Evolutionary conservation across 2,797 vertebrate genomes (phyloP), one percentile per base, ranked within the genome.

Genomic region (Anisognathus igniventris): DNA sequence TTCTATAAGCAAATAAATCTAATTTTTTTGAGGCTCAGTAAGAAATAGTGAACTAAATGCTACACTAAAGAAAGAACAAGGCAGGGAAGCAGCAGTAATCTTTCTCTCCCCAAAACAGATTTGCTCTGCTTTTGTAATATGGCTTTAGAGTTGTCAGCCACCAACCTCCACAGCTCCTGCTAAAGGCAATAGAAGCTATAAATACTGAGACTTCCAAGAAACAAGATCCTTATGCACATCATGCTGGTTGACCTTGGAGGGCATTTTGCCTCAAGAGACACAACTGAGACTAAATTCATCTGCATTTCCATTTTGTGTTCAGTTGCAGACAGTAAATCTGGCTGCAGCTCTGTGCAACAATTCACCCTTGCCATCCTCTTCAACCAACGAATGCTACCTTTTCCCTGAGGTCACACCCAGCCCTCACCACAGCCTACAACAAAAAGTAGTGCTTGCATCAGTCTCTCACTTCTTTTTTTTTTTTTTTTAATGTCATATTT

Each of bases 201-300:
- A 88, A 88, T 86, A 81, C 53, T 20, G 24, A 84, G 54, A 65
- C 19, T 86, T 68, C 44, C 66, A 65, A 78, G 89, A 92, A 93
- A 87, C 22, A 40, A 48, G 50, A 78, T 78, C 54, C 58, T 88
- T 74, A 68, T 4, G 35, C 7, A 57, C 87, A 89, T 66, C 50
- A 44, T 1, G 9, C 53, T 22, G 3, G 39, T 67, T 93, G 79
- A 92, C 76, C 79, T 66, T n/a, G 20, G 25, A 86, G 86, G 57
- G 51, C 81, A 54, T 72, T 89, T 78, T 78, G 47, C 84, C 78
- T 75, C 77, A 35, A 51, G 73, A 89, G 47, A 53, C 58, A 68
- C 30, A 75, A 72, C 42, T 33, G 60, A 89, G 44, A 70, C 44
- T 75, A 53, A 91, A 82, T 73, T 85, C 11, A 85, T 44, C 28